A percentile compares a stretch with the other conserved stretches of the same genome.
phyloP scores from a whole-genome alignment of 1,140 invertebrate species.

The Dendrolimus kikuchii region DNA sequence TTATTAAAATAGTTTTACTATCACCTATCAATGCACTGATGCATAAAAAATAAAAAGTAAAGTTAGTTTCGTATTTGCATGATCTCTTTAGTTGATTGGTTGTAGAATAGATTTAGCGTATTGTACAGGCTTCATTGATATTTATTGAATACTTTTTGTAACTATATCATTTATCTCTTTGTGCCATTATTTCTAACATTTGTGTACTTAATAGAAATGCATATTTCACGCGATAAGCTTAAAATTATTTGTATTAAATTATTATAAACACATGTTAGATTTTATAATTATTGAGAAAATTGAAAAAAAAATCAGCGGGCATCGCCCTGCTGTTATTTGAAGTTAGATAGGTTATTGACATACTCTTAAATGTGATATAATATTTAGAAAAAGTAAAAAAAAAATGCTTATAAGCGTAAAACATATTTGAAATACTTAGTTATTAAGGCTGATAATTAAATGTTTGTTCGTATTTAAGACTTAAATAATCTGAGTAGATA shows the following conservation, averaged over 20 bases:
- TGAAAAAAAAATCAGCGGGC: slow-evolving; percentile 42
- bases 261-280: slow-evolving; percentile 26
- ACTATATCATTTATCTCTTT: slow-evolving; percentile 13
- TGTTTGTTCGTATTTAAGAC: slow-evolving; percentile 9
- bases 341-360: slow-evolving; percentile 42
- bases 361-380: slow-evolving; percentile 68
- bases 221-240: slow-evolving; percentile 26
- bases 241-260: slow-evolving; percentile 22
- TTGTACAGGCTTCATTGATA: slow-evolving; percentile 5
- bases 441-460: slow-evolving; percentile 31
- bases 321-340: slow-evolving; percentile 17
- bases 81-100: not conserved
- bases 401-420: slow-evolving; percentile 59
- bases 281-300: slow-evolving; percentile 38
- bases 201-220: slow-evolving; percentile 32
- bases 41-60: not conserved
- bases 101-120: slow-evolving; percentile 12
- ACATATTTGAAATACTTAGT: slow-evolving; percentile 43
- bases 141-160: too few relatives aligned
- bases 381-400: slow-evolving; percentile 50
- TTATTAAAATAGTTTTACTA: not conserved
- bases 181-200: slow-evolving; percentile 28
- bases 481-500: slow-evolving; percentile 1
- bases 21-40: not conserved
- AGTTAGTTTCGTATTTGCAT: not conserved